phyloP scores from a whole-genome alignment of 2,888 invertebrate species.

The Pyrrhia umbra region DNA sequence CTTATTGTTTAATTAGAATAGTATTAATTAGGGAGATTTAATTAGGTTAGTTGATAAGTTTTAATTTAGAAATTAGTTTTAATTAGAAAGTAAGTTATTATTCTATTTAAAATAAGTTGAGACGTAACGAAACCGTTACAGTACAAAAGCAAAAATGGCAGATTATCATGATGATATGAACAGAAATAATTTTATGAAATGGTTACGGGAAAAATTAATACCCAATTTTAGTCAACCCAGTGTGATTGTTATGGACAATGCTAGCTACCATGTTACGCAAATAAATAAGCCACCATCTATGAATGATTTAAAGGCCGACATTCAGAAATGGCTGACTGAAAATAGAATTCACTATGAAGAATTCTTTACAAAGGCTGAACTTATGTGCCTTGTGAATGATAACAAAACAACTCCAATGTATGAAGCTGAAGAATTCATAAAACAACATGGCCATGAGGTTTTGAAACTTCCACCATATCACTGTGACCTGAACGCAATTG shows the following conservation, averaged over 20 bases:
- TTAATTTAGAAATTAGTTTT: too few relatives aligned
- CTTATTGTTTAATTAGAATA: too few relatives aligned
- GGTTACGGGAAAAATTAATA: conserved; percentile 39
- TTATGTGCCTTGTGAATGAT: too few relatives aligned
- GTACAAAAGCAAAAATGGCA: conserved; percentile 52
- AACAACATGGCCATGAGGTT: not conserved
- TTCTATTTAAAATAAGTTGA: too few relatives aligned
- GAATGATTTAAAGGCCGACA: conserved; percentile 6
- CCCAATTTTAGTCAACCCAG: conserved; percentile 31
- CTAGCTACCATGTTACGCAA: conserved; percentile 28
- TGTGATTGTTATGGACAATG: conserved; percentile 44
- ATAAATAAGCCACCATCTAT: conserved; percentile 10
- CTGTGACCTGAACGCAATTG: not conserved
- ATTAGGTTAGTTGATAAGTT: too few relatives aligned
- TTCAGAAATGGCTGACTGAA: too few relatives aligned
- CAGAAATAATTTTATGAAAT: too few relatives aligned
- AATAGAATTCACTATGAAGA: conserved; percentile 4
- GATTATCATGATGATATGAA: conserved; percentile 60
- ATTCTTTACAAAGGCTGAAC: too few relatives aligned
- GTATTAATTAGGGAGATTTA: too few relatives aligned
- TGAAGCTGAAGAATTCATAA: not conserved
- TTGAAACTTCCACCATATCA: not conserved
- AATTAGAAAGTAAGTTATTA: too few relatives aligned
- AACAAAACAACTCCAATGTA: too few relatives aligned
- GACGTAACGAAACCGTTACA: too few relatives aligned